These are phyloP conservation scores for Halichondria panicea DNA, from an alignment of 37 sponge, comb jelly and placozoan species.

Conservation along the genomic window DNA sequence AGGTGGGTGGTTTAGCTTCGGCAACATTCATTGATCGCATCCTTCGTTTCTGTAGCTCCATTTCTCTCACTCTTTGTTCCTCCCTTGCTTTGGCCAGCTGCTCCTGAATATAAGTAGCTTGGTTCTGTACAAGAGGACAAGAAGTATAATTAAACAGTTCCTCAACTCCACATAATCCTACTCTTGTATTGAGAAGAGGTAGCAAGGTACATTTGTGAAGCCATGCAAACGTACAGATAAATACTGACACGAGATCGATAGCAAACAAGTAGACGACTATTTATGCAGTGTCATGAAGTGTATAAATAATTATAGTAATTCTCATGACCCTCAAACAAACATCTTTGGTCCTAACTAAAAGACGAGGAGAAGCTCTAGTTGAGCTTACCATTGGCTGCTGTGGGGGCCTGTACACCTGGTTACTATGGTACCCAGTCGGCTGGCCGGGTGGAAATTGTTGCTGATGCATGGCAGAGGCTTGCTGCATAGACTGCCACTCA, in stretches of 20 bases:
- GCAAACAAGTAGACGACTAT: not conserved
- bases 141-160: not conserved
- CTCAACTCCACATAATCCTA: not conserved
- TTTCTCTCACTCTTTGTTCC: slow-evolving; percentile 34
- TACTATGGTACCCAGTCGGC: not conserved
- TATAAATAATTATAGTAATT: no score
- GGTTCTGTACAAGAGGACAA: not conserved
- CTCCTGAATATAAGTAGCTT: slow-evolving; percentile 17
- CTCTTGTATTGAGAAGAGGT: no score
- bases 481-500: slow-evolving; percentile 15
- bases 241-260: not conserved
- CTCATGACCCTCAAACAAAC: no score
- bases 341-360: no score
- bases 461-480: slow-evolving; percentile 13
- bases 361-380: no score
- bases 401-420: no score
- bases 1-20: slow-evolving; percentile 15
- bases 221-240: no score
- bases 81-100: slow-evolving; percentile 20
- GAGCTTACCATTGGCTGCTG: not conserved
- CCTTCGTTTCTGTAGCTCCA: slow-evolving; percentile 31
- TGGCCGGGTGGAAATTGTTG: not conserved
- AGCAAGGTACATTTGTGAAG: no score
- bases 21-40: slow-evolving; percentile 22
- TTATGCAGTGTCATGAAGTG: no score